Conservation (phyloP, 1,140 invertebrate genomes). For the Muscidifurax raptorellus region DNA sequence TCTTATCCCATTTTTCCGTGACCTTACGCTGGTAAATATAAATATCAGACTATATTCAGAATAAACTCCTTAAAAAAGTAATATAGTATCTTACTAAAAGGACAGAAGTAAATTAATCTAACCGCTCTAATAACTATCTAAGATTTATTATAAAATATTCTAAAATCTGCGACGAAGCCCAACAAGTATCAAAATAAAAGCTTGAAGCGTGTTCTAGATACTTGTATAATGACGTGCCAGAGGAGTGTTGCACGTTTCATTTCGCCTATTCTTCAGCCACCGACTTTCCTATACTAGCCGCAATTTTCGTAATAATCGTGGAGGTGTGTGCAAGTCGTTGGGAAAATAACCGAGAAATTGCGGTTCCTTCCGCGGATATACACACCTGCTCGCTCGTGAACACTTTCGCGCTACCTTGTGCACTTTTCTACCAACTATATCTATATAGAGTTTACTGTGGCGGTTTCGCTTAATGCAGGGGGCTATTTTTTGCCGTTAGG, state of each 20-base stretch:
- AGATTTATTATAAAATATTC: too few relatives aligned
- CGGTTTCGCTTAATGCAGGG: too few relatives aligned
- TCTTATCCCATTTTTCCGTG: too few relatives aligned
- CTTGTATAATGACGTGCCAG: background rate
- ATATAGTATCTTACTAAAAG: too few relatives aligned
- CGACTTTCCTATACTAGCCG: background rate
- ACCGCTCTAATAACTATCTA: too few relatives aligned
- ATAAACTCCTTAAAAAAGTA: too few relatives aligned
- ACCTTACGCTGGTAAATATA: too few relatives aligned
- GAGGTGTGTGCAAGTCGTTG: constrained; percentile 6
- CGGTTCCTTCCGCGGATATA: background rate
- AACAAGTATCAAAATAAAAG: background rate
- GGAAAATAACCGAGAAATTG: constrained; percentile 29
- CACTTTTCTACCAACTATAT: background rate
- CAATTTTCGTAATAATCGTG: constrained; percentile 23
- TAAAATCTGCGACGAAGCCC: too few relatives aligned
- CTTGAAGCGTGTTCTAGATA: background rate
- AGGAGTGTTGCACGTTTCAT: background rate
- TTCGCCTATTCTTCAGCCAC: constrained; percentile 7
- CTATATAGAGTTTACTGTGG: too few relatives aligned
- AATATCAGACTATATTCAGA: too few relatives aligned
- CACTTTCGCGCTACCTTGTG: background rate
- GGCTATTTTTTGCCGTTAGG: too few relatives aligned
- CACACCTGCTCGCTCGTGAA: background rate
- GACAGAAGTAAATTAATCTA: too few relatives aligned